Base-by-base conservation (phyloP, 2,797 vertebrate genomes). In the Sitta carolinensis region DNA sequence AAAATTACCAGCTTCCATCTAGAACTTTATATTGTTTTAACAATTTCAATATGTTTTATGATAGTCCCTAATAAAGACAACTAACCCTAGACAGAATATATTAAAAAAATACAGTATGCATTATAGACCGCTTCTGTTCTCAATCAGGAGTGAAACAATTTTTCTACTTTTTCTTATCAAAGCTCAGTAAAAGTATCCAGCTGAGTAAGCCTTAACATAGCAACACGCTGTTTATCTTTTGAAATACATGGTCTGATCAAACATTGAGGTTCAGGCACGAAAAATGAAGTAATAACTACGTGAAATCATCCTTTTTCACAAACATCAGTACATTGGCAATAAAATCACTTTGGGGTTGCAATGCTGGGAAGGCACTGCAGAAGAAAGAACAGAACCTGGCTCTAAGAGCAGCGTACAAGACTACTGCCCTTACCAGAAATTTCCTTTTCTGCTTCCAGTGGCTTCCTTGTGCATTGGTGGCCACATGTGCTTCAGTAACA, bases 401-500 rank as follows among this genome's bases (percentile, higher is more conserved):
- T 62, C 32, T 16, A n/a, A 50, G 26, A 73, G 48, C 51, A 77
- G 34, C 2, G 3, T 51, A 43, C 26, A 86, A 84, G 27, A 7
- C 32, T 72, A 58, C 13, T 87, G 70, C 58, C 45, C 96, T 98
- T 99, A 99, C 99, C 99, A 99, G 98, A 98, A 99, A 99, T 98
- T 99, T 99, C 96, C 99, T 98, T 83, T 99, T 99, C 98, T 99
- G 99, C 97, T 99, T 99, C 99, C 99, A 99, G 97, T 99, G 99
- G 98, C 98, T 99, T 96, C 99, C 99, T 96, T 99, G 99, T 91
- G 99, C 99, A 40, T 99, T 99, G 32, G 99, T 99, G 94, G 99
- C 98, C 98, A 99, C 98, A 22, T 99, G 99, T 89, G 99, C 99
- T 96, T 99, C 99, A 0, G 99, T 99, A 96, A 99, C 99, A 36